Conservation (phyloP, 2,888 invertebrate genomes). For the Rhingia campestris region DNA sequence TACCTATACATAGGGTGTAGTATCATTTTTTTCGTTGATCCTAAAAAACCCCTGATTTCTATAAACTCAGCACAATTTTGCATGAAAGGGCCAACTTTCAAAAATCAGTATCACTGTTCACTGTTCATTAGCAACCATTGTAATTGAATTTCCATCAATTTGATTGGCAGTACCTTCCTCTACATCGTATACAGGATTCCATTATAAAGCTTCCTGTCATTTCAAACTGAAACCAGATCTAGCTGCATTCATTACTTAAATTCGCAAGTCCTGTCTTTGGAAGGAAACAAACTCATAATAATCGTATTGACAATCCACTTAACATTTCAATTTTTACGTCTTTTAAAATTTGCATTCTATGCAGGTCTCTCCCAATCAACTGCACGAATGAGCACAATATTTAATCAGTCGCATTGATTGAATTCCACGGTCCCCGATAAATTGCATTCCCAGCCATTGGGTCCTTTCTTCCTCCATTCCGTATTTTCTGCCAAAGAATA, state of each 20-base stretch:
- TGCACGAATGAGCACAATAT: constrained; percentile 67
- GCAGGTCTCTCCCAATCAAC: constrained; percentile 57
- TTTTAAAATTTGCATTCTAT: constrained; percentile 49
- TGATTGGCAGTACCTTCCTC: neutral
- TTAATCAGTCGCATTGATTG: constrained; percentile 69
- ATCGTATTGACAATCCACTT: constrained; percentile 39
- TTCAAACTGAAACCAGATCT: constrained; percentile 16
- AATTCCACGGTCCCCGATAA: constrained; percentile 54
- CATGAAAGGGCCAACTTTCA: too few species aligned
- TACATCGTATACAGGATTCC: neutral
- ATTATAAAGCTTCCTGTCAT: constrained; percentile 7
- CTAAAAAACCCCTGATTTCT: too few species aligned
- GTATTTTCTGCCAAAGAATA: constrained; percentile 6
- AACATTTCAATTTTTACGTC: neutral
- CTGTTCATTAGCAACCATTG: too few species aligned
- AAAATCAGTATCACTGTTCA: too few species aligned
- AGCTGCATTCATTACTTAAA: constrained; percentile 46
- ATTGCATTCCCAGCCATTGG: constrained; percentile 58
- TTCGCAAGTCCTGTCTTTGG: neutral
- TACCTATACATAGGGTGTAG: too few species aligned
- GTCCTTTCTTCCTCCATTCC: constrained; percentile 17
- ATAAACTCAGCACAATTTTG: too few species aligned
- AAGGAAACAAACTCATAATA: constrained; percentile 45
- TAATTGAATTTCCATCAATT: neutral
- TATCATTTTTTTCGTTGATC: too few species aligned